Conservation (phyloP, 1,140 invertebrate genomes). For the Drosophila fuyamai region DNA sequence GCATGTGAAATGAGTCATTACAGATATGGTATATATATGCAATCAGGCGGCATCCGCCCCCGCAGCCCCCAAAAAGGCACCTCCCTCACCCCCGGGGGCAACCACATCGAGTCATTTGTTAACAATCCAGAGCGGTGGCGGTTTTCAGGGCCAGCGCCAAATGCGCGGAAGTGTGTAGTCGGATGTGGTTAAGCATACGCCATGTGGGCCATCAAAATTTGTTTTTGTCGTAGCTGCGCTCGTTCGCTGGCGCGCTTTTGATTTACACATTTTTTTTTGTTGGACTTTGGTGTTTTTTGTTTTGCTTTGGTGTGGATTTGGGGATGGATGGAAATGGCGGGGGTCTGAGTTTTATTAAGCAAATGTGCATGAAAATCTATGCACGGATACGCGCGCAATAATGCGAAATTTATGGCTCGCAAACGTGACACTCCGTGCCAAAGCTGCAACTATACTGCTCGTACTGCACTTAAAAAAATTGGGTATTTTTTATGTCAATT, state of each 20-base stretch:
- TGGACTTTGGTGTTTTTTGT: slow-evolving; percentile 38
- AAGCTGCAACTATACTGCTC: slow-evolving; percentile 19
- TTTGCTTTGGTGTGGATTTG: slow-evolving; percentile 35
- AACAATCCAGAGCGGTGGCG: slow-evolving; percentile 74
- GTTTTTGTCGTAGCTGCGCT: slow-evolving; percentile 46
- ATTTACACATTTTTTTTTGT: slow-evolving; percentile 38
- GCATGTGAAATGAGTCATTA: slow-evolving; percentile 81
- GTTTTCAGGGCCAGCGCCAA: slow-evolving; percentile 76
- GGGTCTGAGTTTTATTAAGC: slow-evolving; percentile 68
- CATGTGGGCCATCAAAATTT: slow-evolving; percentile 80
- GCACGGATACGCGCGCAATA: slow-evolving; percentile 74
- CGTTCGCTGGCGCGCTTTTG: slow-evolving; percentile 17
- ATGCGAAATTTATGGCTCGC: slow-evolving; percentile 75
- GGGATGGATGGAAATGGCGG: slow-evolving; percentile 3
- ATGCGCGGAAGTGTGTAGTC: slow-evolving; percentile 82
- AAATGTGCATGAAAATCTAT: slow-evolving; percentile 78
- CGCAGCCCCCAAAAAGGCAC: slow-evolving; percentile 13
- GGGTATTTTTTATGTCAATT: too few relatives aligned
- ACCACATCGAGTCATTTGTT: slow-evolving; percentile 81
- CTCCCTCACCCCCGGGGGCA: slow-evolving; percentile 22
- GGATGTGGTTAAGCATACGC: slow-evolving; percentile 82
- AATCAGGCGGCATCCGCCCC: slow-evolving; percentile 30
- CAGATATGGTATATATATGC: slow-evolving; percentile 58
- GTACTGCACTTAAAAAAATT: background rate
- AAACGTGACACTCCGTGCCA: slow-evolving; percentile 65